Percentiles rank a stretch among this genome's conserved stretches.
Evolutionary conservation across 2,888 invertebrate species (phyloP).

Genomic region (Lasioglossum marginatum): DNA sequence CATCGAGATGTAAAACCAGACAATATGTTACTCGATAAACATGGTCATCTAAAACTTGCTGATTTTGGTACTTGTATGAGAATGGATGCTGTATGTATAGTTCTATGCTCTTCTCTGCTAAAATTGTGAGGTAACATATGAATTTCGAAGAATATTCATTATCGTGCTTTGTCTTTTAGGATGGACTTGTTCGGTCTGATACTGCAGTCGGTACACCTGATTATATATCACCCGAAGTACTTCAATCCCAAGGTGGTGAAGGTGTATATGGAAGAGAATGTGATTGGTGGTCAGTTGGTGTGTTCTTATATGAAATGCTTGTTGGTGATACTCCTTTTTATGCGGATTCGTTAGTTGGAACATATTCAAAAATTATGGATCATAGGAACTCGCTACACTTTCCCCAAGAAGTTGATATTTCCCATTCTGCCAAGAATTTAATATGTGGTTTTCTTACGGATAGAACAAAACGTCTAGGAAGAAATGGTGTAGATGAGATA

Average conservation of each 20-base stretch:
- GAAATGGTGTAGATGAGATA: conserved; percentile 97
- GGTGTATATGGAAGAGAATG: conserved; percentile 99
- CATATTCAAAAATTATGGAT: conserved; percentile 99
- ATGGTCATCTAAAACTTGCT: conserved; percentile 98
- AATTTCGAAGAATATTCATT: conserved; percentile 1
- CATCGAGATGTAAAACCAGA: conserved; percentile 99
- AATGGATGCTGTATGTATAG: conserved; percentile 91
- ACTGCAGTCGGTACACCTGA: conserved; percentile 99
- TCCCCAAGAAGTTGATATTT: conserved; percentile 97
- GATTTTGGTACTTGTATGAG: conserved; percentile 99
- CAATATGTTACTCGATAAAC: conserved; percentile 97
- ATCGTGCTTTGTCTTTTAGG: conserved; percentile 84
- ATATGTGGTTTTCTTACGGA: conserved; percentile 98
- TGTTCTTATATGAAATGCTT: conserved; percentile 99
- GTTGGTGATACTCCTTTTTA: conserved; percentile 99
- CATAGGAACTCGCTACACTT: conserved; percentile 98
- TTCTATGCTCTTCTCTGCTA: not conserved
- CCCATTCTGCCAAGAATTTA: conserved; percentile 93
- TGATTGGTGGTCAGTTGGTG: conserved; percentile 99
- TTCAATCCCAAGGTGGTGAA: conserved; percentile 98
- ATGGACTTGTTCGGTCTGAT: conserved; percentile 97
- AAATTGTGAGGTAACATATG: not conserved
- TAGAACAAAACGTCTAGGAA: conserved; percentile 94
- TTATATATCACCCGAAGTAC: conserved; percentile 99
- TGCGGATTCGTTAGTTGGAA: conserved; percentile 98